Conservation (phyloP, 2,888 invertebrate species). For the Erpobdella octoculata region DNA sequence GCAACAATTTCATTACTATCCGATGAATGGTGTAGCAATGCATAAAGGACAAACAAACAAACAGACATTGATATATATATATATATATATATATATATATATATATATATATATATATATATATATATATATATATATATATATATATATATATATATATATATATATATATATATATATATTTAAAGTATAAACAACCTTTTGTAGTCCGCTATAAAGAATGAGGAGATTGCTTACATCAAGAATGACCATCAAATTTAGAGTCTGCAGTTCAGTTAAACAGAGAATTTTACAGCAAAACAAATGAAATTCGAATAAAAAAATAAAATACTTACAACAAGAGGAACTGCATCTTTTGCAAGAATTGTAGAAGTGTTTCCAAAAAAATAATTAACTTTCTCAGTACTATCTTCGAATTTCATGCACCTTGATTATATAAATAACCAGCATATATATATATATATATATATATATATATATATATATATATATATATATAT, state of each 20-base stretch:
- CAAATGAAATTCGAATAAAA: neutral
- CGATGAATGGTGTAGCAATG: too few species aligned
- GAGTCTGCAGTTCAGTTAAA: too few species aligned
- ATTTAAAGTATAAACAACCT: constrained; percentile 54
- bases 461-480: too few species aligned
- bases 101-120: too few species aligned
- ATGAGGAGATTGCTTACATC: constrained; percentile 71
- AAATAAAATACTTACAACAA: constrained; percentile 55
- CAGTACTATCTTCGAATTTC: constrained; percentile 52
- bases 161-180: neutral
- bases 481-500: too few species aligned
- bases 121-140: too few species aligned
- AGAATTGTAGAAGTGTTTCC: constrained; percentile 65
- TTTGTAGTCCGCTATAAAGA: constrained; percentile 72
- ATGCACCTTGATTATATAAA: constrained; percentile 51
- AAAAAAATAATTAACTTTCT: constrained; percentile 63
- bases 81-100: too few species aligned
- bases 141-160: too few species aligned
- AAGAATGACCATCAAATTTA: constrained; percentile 75
- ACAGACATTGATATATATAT: too few species aligned
- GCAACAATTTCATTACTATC: too few species aligned
- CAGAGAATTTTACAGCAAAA: neutral
- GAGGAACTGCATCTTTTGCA: constrained; percentile 74
- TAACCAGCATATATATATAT: too few species aligned
- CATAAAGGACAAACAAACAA: too few species aligned